Percentiles rank a stretch among this genome's conserved stretches.
These are phyloP conservation scores for Premnoplex brunnescens DNA, from an alignment of 2,797 vertebrate genomes.

Conservation along the genomic window DNA sequence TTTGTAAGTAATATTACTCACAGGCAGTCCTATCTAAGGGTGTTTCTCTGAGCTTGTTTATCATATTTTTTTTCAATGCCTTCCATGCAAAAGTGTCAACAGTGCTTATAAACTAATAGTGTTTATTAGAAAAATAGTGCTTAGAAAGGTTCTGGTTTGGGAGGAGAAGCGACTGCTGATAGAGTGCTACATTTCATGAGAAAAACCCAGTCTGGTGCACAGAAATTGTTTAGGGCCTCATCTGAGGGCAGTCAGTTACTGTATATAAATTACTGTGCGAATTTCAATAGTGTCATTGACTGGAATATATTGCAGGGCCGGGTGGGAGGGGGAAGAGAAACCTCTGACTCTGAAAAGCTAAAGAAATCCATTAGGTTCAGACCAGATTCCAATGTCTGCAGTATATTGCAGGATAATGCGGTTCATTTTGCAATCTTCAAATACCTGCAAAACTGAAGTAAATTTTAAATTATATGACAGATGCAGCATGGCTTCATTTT, in stretches of 20 bases:
- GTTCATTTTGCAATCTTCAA: constrained; percentile 36
- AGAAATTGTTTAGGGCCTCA: not conserved
- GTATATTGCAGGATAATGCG: not conserved
- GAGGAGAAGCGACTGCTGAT: not conserved
- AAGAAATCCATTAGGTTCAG: not conserved
- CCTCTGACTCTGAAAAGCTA: not conserved
- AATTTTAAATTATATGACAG: constrained; percentile 38
- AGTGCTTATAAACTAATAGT: not conserved
- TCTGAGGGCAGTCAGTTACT: constrained; percentile 22
- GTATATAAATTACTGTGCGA: constrained; percentile 23
- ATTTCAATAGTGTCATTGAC: constrained; percentile 32
- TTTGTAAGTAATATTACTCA: not conserved
- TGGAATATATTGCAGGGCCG: constrained; percentile 6
- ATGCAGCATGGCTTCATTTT: constrained; percentile 64
- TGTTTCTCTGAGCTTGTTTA: not conserved
- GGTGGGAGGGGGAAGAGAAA: not conserved
- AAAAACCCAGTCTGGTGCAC: constrained; percentile 2
- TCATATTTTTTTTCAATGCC: not conserved
- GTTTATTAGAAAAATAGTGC: not conserved
- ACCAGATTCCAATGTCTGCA: not conserved
- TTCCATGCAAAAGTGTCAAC: not conserved
- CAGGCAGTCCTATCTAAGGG: not conserved
- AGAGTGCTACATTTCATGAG: not conserved
- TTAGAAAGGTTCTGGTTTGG: not conserved
- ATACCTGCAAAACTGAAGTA: constrained; percentile 63